A percentile compares a stretch with the other conserved stretches of the same genome.
phyloP scores from a whole-genome alignment of 2,797 vertebrate species.

The Lithobates sylvaticus region DNA sequence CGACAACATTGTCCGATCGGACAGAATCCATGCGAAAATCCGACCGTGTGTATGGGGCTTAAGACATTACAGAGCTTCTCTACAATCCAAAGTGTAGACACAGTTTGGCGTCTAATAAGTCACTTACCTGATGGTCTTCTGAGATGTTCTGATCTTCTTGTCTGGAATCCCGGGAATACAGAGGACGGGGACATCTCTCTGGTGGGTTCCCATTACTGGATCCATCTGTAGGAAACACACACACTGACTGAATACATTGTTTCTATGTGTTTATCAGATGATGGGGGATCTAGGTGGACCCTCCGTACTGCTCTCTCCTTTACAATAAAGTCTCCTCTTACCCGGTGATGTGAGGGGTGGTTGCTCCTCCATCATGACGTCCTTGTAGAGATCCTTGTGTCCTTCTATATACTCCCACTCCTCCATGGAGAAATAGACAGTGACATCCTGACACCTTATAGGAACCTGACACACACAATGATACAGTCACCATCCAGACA shows the following conservation, averaged over 20 bases:
- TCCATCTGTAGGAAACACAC: neutral
- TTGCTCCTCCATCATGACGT: neutral
- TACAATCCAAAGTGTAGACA: no score
- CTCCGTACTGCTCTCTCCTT: neutral
- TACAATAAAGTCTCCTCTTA: neutral
- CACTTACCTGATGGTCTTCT: neutral
- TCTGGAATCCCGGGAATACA: neutral
- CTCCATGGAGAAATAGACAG: conserved; percentile 42
- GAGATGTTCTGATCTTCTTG: neutral
- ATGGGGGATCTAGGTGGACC: neutral
- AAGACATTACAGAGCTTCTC: no score
- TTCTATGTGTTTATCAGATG: no score
- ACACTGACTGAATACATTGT: neutral
- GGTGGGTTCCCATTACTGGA: no score
- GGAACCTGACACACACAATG: conserved; percentile 32
- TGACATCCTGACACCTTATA: conserved; percentile 33
- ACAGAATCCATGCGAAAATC: no score
- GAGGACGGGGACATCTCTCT: neutral
- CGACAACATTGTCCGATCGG: no score
- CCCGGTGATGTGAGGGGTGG: neutral
- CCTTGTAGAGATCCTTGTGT: conserved; percentile 17
- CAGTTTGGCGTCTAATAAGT: no score
- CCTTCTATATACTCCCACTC: conserved; percentile 39
- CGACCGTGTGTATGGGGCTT: no score
- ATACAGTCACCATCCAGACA: neutral